Percentiles rank a stretch among this genome's conserved stretches.
Evolutionary conservation across 2,888 invertebrate genomes (phyloP).

Genomic region (Germaria angustata): DNA sequence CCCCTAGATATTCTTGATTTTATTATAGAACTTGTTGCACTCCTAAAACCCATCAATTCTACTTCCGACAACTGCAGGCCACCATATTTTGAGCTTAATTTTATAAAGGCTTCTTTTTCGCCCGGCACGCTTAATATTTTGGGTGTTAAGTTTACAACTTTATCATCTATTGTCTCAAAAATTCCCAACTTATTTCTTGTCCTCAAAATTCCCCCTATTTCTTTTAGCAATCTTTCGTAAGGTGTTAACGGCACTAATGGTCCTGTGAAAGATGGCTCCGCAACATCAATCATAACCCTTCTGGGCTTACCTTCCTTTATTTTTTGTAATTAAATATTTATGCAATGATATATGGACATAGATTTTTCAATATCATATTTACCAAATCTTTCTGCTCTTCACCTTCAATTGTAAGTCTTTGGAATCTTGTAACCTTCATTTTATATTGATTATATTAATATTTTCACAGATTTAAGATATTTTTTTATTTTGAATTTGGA

Average conservation of each 20-base stretch:
- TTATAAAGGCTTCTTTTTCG: neutral
- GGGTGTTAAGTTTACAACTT: slow-evolving; percentile 73
- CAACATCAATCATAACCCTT: slow-evolving; percentile 5
- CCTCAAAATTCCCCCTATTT: slow-evolving; percentile 8
- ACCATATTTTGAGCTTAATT: slow-evolving; percentile 57
- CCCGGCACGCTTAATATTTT: slow-evolving; percentile 63
- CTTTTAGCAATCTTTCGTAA: slow-evolving; percentile 19
- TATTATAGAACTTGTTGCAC: slow-evolving; percentile 61
- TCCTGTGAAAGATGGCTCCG: neutral
- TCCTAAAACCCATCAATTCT: neutral
- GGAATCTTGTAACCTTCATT: neutral
- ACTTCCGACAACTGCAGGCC: slow-evolving; percentile 14
- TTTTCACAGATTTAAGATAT: no score
- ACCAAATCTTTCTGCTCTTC: neutral
- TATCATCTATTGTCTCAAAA: slow-evolving; percentile 62
- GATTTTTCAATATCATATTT: neutral
- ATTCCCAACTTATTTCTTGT: slow-evolving; percentile 65
- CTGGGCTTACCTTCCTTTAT: slow-evolving; percentile 10
- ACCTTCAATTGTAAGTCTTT: neutral
- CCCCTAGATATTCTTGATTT: slow-evolving; percentile 66
- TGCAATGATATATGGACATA: neutral
- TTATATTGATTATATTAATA: no score
- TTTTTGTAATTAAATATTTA: no score
- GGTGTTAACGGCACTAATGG: slow-evolving; percentile 3
- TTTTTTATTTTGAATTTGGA: no score